A percentile compares a stretch with the other conserved stretches of the same genome.
These are phyloP conservation scores for Lacerta agilis DNA, from an alignment of 2,797 vertebrate species.

Conservation along the genomic window DNA sequence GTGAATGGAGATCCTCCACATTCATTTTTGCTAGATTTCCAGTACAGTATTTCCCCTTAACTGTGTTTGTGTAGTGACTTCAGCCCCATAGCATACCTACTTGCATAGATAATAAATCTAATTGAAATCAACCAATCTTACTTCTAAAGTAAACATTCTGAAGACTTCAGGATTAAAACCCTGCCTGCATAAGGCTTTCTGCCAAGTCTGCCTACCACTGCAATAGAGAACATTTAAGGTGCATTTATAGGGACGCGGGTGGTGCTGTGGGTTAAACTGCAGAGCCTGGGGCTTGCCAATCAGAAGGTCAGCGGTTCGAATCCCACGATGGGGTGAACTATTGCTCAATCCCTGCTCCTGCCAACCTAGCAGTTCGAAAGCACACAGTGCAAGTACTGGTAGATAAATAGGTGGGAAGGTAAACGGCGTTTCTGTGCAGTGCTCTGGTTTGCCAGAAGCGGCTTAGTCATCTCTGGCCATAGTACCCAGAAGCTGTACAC, in stretches of 20 bases:
- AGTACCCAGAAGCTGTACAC: no score
- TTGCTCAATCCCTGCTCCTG: no score
- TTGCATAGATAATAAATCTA: background rate
- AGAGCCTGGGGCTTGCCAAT: no score
- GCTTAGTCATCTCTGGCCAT: no score
- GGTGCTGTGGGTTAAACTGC: no score
- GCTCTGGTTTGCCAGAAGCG: no score
- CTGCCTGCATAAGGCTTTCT: background rate
- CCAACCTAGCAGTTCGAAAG: no score
- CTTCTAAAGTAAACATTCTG: background rate
- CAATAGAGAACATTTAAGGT: slow-evolving; percentile 40
- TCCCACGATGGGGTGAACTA: no score
- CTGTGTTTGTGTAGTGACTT: background rate
- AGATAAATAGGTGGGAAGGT: no score
- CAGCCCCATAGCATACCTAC: background rate
- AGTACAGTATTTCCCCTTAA: background rate
- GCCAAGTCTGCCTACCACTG: background rate
- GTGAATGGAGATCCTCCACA: slow-evolving; percentile 5
- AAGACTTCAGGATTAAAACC: background rate
- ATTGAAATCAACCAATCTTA: background rate
- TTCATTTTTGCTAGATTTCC: background rate
- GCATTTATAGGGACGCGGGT: slow-evolving; percentile 16
- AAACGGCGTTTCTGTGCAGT: no score
- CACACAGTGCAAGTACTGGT: no score
- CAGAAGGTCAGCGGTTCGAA: no score